These are phyloP conservation scores for Prionailurus viverrinus DNA, from an alignment of 2,113 vertebrate genomes.

Conservation along the genomic window DNA sequence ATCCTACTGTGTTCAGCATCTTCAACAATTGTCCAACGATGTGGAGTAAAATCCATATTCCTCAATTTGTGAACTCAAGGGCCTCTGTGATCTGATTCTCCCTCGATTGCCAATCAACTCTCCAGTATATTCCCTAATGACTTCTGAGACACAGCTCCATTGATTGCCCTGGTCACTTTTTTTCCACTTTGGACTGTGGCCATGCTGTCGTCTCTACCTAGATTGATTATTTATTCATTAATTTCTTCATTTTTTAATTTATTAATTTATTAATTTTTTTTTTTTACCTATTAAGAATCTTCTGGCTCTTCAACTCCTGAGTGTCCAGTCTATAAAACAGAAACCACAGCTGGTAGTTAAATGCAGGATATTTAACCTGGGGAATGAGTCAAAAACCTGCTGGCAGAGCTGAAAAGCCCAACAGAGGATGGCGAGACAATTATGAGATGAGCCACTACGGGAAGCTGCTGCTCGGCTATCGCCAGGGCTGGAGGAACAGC, in stretches of 20 bases:
- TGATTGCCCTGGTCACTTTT: neutral
- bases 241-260: neutral
- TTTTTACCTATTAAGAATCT: neutral
- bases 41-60: neutral
- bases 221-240: neutral
- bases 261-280: neutral
- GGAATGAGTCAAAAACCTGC: neutral
- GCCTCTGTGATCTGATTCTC: neutral
- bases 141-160: neutral
- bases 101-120: neutral
- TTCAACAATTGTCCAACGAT: neutral
- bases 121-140: neutral
- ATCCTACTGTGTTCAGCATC: neutral
- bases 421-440: neutral
- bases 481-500: neutral
- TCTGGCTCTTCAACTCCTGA: neutral
- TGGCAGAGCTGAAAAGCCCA: neutral
- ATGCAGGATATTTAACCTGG: neutral
- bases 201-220: neutral
- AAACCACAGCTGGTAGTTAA: neutral
- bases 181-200: neutral
- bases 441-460: neutral
- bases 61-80: neutral
- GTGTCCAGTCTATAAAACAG: neutral
- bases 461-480: neutral